These are phyloP conservation scores for Erythrocercus mccallii DNA, from an alignment of 2,113 vertebrate genomes.

Conservation along the genomic window DNA sequence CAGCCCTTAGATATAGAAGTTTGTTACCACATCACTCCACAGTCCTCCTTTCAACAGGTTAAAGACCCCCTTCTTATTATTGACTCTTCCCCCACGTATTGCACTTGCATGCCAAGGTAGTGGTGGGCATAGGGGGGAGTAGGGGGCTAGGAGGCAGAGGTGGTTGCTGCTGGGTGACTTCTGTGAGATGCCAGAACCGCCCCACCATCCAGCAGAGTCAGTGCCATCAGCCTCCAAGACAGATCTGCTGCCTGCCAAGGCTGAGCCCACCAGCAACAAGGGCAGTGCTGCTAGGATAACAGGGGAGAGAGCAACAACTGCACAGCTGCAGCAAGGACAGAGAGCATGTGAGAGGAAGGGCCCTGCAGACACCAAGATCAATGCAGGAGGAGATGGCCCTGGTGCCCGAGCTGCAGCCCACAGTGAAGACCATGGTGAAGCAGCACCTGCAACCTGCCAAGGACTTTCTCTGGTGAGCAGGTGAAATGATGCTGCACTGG, in stretches of 20 bases:
- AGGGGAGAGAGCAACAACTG: not conserved
- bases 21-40: not conserved
- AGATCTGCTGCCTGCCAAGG: not conserved
- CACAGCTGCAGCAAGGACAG: not conserved
- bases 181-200: not conserved
- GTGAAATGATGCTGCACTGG: not conserved
- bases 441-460: not conserved
- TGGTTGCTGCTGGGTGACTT: not conserved
- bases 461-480: not conserved
- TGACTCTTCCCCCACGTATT: not conserved
- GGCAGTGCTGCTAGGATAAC: accelerated
- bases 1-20: not conserved
- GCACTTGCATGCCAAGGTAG: not conserved
- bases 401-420: not conserved
- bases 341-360: not conserved
- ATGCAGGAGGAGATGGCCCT: not conserved
- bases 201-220: not conserved
- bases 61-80: not conserved
- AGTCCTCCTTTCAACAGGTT: not conserved
- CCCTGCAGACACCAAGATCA: not conserved
- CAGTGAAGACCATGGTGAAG: not conserved
- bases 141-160: not conserved
- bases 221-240: not conserved
- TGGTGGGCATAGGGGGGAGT: accelerated
- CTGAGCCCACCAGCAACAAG: not conserved